Conservation (phyloP, 2,113 vertebrate genomes). For the Siniperca knerii region DNA sequence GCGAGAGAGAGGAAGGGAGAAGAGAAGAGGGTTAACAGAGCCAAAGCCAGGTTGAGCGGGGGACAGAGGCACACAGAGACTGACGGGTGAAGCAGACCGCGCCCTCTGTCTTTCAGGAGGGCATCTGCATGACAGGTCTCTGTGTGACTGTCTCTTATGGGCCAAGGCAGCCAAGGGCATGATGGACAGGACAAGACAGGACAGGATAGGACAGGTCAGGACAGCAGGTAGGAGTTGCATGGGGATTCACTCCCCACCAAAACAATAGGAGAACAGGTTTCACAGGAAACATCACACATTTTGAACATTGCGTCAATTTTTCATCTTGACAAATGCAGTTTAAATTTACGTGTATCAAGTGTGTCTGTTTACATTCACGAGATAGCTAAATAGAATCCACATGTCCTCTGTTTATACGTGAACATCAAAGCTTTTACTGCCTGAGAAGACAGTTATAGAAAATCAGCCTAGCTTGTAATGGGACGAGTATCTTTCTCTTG, state of each 20-base stretch:
- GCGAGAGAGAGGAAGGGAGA: conserved; percentile 79
- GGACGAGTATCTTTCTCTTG: background rate
- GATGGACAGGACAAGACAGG: conserved; percentile 58
- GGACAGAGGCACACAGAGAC: conserved; percentile 78
- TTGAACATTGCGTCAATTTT: conserved; percentile 14
- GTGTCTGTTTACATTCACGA: background rate
- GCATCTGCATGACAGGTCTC: conserved; percentile 67
- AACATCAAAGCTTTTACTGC: conserved; percentile 14
- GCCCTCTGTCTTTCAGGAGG: conserved; percentile 75
- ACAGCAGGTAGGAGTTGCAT: conserved; percentile 67
- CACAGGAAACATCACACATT: conserved; percentile 53
- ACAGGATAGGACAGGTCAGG: conserved; percentile 50
- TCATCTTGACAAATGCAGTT: background rate
- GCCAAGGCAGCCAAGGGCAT: conserved; percentile 77
- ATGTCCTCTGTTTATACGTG: background rate
- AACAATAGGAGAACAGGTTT: conserved; percentile 56
- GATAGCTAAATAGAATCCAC: conserved; percentile 7
- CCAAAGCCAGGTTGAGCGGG: conserved; percentile 71
- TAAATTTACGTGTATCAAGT: conserved; percentile 1
- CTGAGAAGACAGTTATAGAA: background rate
- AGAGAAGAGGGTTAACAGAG: conserved; percentile 84
- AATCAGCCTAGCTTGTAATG: background rate
- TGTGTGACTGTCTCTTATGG: conserved; percentile 70
- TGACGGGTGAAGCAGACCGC: conserved; percentile 67
- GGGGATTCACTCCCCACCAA: conserved; percentile 22